Percentiles rank a stretch among this genome's conserved stretches.
phyloP scores from a whole-genome alignment of 2,113 vertebrate species.

The Morone saxatilis region DNA sequence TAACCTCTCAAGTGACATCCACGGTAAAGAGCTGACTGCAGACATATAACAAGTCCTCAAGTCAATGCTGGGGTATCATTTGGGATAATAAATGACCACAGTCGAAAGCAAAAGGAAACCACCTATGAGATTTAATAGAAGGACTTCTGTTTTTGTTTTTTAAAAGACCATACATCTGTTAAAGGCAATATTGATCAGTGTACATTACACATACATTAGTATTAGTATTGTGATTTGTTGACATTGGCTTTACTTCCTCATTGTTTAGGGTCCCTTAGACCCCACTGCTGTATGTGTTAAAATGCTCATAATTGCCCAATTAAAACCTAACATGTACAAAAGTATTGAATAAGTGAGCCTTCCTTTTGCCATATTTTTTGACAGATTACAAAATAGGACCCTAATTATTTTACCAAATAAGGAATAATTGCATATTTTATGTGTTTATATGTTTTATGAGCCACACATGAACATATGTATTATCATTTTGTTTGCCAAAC shows the following conservation, averaged over 20 bases:
- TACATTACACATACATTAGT: no score
- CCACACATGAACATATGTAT: neutral
- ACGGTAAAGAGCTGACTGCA: constrained; percentile 7
- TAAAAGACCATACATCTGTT: neutral
- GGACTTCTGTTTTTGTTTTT: neutral
- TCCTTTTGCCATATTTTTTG: neutral
- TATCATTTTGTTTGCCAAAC: neutral
- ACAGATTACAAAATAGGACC: neutral
- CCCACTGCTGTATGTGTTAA: neutral
- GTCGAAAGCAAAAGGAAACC: neutral
- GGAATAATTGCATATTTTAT: neutral
- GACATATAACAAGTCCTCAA: neutral
- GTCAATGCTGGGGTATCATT: neutral
- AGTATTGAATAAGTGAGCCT: neutral
- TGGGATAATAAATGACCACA: neutral
- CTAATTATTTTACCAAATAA: neutral
- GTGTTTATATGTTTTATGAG: neutral
- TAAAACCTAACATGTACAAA: neutral
- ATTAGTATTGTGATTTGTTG: no score
- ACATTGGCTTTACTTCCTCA: neutral
- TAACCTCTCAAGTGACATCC: constrained; percentile 16
- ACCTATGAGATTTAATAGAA: neutral
- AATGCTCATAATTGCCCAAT: neutral
- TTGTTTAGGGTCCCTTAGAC: neutral
- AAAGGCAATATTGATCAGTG: no score